phyloP scores from a whole-genome alignment of 2,113 vertebrate genomes.

The Tympanuchus pallidicinctus region DNA sequence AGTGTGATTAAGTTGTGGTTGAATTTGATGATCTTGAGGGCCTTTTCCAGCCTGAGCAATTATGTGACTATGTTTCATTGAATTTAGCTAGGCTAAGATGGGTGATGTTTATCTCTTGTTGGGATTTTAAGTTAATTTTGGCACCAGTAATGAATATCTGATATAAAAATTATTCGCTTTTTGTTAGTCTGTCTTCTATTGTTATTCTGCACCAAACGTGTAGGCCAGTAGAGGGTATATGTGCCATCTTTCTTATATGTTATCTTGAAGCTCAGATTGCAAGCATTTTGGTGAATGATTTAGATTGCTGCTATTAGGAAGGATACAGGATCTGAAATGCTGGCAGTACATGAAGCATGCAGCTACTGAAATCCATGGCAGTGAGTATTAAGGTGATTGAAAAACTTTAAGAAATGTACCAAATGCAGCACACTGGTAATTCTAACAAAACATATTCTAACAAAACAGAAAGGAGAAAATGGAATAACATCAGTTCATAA shows the following conservation, averaged over 20 bases:
- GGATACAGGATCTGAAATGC: background rate
- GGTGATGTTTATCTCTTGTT: background rate
- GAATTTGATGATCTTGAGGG: no score
- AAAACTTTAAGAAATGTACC: accelerated
- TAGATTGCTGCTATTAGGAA: background rate
- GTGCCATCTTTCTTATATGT: background rate
- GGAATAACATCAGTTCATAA: background rate
- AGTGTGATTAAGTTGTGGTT: no score
- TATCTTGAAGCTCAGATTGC: background rate
- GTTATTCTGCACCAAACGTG: background rate
- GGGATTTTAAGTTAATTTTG: background rate
- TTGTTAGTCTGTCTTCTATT: background rate
- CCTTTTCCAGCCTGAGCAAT: no score
- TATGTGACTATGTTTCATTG: background rate
- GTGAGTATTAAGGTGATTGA: background rate
- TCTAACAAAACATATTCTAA: background rate
- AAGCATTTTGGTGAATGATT: background rate
- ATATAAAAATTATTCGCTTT: background rate
- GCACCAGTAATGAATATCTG: background rate
- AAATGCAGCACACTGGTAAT: background rate
- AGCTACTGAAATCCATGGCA: background rate
- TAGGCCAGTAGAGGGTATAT: no score
- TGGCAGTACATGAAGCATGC: background rate
- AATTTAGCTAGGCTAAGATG: background rate
- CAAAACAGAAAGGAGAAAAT: background rate